These are phyloP conservation scores for Tor tambroides DNA, from an alignment of 2,113 vertebrate species.

Conservation along the genomic window DNA sequence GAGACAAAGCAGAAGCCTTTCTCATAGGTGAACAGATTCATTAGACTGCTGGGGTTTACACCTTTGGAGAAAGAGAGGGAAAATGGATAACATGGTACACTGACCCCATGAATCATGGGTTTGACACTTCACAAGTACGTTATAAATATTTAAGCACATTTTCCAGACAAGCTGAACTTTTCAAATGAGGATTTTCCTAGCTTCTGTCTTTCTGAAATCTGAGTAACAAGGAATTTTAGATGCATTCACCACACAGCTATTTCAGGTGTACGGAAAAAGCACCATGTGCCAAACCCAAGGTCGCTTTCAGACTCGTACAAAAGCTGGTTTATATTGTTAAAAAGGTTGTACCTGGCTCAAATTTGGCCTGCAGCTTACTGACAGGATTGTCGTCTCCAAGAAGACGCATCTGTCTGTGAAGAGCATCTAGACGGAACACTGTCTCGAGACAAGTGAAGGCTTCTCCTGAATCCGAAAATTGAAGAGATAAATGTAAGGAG, in stretches of 20 bases:
- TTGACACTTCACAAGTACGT: not conserved
- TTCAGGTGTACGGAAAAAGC: constrained; percentile 9
- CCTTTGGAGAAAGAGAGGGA: constrained; percentile 70
- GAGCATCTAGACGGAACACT: constrained; percentile 91
- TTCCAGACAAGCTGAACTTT: not conserved
- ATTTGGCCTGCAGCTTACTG: constrained; percentile 93
- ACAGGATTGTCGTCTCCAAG: constrained; percentile 93
- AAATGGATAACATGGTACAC: not conserved
- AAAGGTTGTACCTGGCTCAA: constrained; percentile 86
- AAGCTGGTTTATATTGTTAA: not conserved
- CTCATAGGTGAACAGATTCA: constrained; percentile 98
- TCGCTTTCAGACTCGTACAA: not conserved
- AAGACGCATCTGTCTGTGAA: constrained; percentile 93
- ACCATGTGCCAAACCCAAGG: not conserved
- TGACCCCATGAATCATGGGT: not conserved
- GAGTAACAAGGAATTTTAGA: not conserved
- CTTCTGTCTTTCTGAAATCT: not conserved
- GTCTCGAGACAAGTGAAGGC: constrained; percentile 96
- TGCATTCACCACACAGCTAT: constrained; percentile 7
- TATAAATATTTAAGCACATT: not conserved
- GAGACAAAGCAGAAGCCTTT: constrained; percentile 98
- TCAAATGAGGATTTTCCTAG: not conserved
- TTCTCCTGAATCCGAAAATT: constrained; percentile 77
- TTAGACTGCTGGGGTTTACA: constrained; percentile 95
- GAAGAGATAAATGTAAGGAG: not conserved